Percentiles rank a stretch among this genome's conserved stretches.
Evolutionary conservation across 1,140 invertebrate genomes (phyloP).

Genomic region (Holotrichia oblita): DNA sequence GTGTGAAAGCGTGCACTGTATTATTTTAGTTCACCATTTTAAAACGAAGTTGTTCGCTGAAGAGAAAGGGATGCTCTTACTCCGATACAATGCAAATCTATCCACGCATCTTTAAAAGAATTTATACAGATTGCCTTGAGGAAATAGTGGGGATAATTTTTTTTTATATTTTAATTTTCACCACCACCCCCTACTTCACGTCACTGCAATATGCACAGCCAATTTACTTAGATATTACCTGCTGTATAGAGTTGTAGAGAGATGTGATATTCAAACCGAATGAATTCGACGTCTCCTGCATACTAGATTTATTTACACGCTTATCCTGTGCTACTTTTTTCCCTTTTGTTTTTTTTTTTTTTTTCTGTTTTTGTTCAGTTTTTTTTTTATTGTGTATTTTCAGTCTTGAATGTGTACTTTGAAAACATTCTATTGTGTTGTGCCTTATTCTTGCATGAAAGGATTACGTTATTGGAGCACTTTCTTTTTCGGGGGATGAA

Average conservation of each 20-base stretch:
- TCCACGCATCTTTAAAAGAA: neutral
- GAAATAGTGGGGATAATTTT: neutral
- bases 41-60: neutral
- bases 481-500: conserved; percentile 10
- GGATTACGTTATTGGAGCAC: neutral
- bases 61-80: neutral
- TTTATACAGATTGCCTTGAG: neutral
- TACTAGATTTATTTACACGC: neutral
- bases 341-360: conserved; percentile 14
- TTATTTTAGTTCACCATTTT: neutral
- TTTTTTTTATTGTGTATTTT: conserved; percentile 38
- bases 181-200: neutral
- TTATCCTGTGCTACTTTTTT: no score
- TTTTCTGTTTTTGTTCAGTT: conserved; percentile 2
- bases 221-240: neutral
- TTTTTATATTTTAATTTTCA: neutral
- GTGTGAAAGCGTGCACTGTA: conserved; percentile 10
- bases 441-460: conserved; percentile 27
- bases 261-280: neutral
- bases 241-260: neutral
- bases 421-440: conserved; percentile 4
- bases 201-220: conserved; percentile 5
- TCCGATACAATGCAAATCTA: neutral
- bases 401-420: conserved; percentile 31
- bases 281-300: neutral